Evolutionary conservation across 2,113 vertebrate species (phyloP).

Genomic region (Scophthalmus maximus): DNA sequence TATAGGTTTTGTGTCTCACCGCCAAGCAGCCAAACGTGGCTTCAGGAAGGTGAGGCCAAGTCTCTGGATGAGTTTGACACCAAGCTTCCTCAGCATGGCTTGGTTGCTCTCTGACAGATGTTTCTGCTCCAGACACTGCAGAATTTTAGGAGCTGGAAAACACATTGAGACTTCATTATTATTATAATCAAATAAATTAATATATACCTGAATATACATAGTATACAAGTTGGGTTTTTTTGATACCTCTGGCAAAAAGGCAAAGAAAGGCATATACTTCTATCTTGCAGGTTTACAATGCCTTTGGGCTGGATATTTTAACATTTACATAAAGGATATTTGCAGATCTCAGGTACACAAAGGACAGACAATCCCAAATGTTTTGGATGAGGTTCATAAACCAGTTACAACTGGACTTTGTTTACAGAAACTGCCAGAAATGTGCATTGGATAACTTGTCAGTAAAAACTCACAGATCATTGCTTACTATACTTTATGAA

Average conservation of each 20-base stretch:
- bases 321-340: neutral
- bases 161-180: neutral
- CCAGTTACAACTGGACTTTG: neutral
- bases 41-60: slow-evolving; percentile 93
- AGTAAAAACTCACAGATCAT: no score
- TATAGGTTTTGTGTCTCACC: slow-evolving; percentile 82
- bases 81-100: slow-evolving; percentile 89
- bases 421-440: no score
- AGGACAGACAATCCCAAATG: neutral
- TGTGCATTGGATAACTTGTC: no score
- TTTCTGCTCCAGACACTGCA: slow-evolving; percentile 87
- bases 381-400: neutral
- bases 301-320: neutral
- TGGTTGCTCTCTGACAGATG: slow-evolving; percentile 87
- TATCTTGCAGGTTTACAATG: neutral
- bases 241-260: neutral
- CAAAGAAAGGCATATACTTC: neutral
- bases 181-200: neutral
- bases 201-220: neutral
- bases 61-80: slow-evolving; percentile 92
- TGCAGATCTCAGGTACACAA: neutral
- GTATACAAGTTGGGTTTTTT: neutral
- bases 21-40: slow-evolving; percentile 92
- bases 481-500: no score
- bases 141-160: slow-evolving; percentile 85